Percentiles rank a stretch among this genome's conserved stretches.
Evolutionary conservation across 2,113 vertebrate genomes (phyloP).

Genomic region (Pelecanoides urinatrix): DNA sequence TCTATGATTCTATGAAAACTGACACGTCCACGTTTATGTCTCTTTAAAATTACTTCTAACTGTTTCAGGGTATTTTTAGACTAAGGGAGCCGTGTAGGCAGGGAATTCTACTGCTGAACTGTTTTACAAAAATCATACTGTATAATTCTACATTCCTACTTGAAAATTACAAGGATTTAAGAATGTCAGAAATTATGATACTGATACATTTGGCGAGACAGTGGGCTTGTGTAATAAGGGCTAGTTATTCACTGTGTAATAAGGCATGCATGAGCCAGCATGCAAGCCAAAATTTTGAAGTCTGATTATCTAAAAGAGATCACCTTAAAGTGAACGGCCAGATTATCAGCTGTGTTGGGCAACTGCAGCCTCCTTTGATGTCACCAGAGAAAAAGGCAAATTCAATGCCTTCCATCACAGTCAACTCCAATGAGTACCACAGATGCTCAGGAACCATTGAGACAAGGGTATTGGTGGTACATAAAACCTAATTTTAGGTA

Average conservation of each 20-base stretch:
- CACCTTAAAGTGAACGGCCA: neutral
- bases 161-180: neutral
- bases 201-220: neutral
- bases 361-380: neutral
- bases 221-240: neutral
- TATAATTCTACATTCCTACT: neutral
- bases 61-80: neutral
- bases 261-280: neutral
- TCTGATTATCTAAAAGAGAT: neutral
- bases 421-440: neutral
- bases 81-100: neutral
- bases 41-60: neutral
- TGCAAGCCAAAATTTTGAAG: neutral
- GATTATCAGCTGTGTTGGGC: neutral
- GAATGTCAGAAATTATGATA: neutral
- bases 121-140: neutral
- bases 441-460: neutral
- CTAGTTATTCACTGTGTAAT: neutral
- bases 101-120: neutral
- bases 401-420: neutral
- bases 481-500: neutral
- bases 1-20: no score
- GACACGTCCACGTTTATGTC: neutral
- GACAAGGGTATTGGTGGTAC: neutral
- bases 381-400: neutral